Evolutionary conservation across 2,888 invertebrate genomes (phyloP).

Genomic region (Drosophila affinis): DNA sequence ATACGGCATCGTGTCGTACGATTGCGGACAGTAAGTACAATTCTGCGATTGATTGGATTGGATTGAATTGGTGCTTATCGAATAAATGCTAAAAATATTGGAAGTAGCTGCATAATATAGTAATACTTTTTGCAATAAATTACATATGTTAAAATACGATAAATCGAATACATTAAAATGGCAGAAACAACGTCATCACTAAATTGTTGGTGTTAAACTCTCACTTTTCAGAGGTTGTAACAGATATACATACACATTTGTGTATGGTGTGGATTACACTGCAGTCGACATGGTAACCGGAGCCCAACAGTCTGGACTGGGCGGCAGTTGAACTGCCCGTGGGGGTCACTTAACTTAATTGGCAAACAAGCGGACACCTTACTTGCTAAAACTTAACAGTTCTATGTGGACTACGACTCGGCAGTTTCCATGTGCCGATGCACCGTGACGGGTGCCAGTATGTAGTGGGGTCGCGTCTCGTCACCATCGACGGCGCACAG

Average conservation of each 20-base stretch:
- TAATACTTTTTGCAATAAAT: conserved; percentile 73
- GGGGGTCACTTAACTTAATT: conserved; percentile 54
- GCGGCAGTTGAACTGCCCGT: conserved; percentile 65
- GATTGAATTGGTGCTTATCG: conserved; percentile 58
- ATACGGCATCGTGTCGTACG: conserved; percentile 43
- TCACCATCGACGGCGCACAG: conserved; percentile 61
- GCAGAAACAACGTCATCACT: conserved; percentile 41
- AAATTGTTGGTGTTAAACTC: conserved; percentile 65
- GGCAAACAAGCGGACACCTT: conserved; percentile 75
- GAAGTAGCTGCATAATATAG: conserved; percentile 59
- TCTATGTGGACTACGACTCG: conserved; percentile 77
- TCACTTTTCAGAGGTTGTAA: conserved; percentile 43
- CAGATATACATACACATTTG: conserved; percentile 9
- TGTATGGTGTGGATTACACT: background rate
- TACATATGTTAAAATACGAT: conserved; percentile 57
- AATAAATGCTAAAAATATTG: conserved; percentile 70
- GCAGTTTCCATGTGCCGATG: conserved; percentile 94
- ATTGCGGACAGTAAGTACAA: conserved; percentile 65
- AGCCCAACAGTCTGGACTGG: background rate
- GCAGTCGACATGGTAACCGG: background rate
- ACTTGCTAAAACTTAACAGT: conserved; percentile 47
- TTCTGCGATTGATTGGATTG: conserved; percentile 40
- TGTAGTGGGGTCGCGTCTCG: conserved; percentile 84
- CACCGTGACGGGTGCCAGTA: conserved; percentile 94
- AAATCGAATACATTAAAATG: conserved; percentile 58